phyloP scores from a whole-genome alignment of 2,888 invertebrate genomes.

The Zele albiditarsus region DNA sequence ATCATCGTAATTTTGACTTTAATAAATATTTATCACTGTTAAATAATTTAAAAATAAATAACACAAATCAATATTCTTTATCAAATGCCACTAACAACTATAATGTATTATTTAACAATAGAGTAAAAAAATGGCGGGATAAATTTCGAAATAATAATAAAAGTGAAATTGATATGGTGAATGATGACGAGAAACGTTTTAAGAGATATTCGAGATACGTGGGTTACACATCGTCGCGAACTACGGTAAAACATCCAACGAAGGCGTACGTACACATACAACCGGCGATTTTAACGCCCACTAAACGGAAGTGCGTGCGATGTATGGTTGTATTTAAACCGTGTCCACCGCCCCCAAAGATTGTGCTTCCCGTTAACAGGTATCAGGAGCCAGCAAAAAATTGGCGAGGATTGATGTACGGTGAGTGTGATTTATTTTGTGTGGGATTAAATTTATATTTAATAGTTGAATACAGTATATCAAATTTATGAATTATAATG shows the following conservation, averaged over 20 bases:
- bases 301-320: constrained; percentile 64
- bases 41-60: not conserved
- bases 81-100: not conserved
- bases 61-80: not conserved
- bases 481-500: not conserved
- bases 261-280: constrained; percentile 68
- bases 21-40: not conserved
- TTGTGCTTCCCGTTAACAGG: constrained; percentile 57
- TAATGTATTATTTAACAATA: not conserved
- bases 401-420: constrained; percentile 63
- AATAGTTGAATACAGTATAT: not conserved
- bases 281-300: constrained; percentile 55
- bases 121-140: not conserved
- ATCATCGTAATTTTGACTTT: not conserved
- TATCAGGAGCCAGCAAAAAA: constrained; percentile 60
- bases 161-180: constrained; percentile 1
- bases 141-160: constrained; percentile 9
- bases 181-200: constrained; percentile 24
- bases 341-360: constrained; percentile 59
- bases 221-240: constrained; percentile 40
- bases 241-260: constrained; percentile 57
- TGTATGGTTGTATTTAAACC: constrained; percentile 68
- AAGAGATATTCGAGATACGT: constrained; percentile 52
- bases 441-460: constrained; percentile 21
- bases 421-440: constrained; percentile 51